Base-by-base conservation (phyloP, 1,140 invertebrate genomes). In the Drosophila ambigua region DNA sequence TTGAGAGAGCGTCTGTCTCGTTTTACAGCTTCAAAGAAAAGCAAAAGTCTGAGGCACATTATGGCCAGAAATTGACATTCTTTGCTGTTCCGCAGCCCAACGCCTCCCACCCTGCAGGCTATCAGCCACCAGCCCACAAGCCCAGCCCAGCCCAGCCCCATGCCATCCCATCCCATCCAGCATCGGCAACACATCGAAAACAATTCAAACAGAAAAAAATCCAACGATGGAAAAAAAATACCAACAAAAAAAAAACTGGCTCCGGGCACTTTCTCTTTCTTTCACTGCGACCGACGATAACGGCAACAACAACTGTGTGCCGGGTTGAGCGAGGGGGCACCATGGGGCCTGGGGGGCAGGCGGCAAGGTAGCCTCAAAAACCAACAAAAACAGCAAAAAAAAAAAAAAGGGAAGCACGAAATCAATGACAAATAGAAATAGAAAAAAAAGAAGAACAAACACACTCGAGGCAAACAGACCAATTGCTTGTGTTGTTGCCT, bases 61-160 rank as follows among this genome's bases (percentile, higher is more conserved):
- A 90, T 84, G 75, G 75, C 75, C 78, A 90, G 74, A 90, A 85
- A 90, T 90, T 90, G 81, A 90, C 87, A 87, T 90, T 90, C 78
- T 87, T 87, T 73, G 73, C 66, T 48, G 67, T 63, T 66, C 46
- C 60, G 20, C 50, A n/a, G 68, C 59, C 43, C 41, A 53, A 41
- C 44, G 26, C 62, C 46, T 11, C 43, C 8, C 31, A 4, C 20
- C 28, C 31, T 8, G 43, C 35, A 20, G 28, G 4, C 52, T 46
- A n/a, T 59, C 23, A 20, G 20, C 16, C 13, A 20, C 41, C 49
- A 28, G 20, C 15, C 48, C 2, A 8, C 28, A 6, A 8, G 2
- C 28, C 28, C 20, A 20, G 5, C 1, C 26, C 26, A 28, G 1
- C 26, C 26, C 28, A 31, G 8, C 7, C 28, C 52, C n/a, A n/a